These are phyloP conservation scores for Coptodon bakossiorum DNA, from an alignment of 2,113 vertebrate species.

Conservation along the genomic window DNA sequence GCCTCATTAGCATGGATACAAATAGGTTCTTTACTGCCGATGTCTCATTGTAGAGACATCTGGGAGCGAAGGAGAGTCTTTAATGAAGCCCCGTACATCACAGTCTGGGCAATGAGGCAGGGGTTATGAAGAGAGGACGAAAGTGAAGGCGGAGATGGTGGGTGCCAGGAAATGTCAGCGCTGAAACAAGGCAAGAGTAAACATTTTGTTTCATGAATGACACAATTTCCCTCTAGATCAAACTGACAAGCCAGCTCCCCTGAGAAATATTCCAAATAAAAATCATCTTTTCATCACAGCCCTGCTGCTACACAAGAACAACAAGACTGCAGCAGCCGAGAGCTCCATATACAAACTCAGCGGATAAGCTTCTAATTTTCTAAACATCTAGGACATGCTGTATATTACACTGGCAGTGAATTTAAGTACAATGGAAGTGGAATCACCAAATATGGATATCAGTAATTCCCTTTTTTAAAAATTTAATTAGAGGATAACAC, in stretches of 20 bases:
- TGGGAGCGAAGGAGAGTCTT: slow-evolving; percentile 7
- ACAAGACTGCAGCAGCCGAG: neutral
- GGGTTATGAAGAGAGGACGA: neutral
- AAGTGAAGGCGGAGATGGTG: neutral
- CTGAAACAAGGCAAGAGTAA: neutral
- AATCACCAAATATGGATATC: neutral
- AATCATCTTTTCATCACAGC: neutral
- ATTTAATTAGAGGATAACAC: neutral
- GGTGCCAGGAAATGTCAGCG: neutral
- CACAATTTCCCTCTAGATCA: neutral
- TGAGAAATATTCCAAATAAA: neutral
- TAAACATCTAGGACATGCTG: neutral
- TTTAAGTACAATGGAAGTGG: neutral
- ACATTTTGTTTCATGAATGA: neutral
- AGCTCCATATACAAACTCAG: neutral
- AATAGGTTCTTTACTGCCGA: slow-evolving; percentile 21
- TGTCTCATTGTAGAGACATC: slow-evolving; percentile 21
- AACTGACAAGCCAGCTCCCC: neutral
- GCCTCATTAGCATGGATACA: slow-evolving; percentile 45
- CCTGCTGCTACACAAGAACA: neutral
- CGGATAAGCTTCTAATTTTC: neutral
- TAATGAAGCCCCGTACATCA: slow-evolving; percentile 15
- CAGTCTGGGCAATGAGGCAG: neutral
- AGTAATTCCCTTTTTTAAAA: neutral
- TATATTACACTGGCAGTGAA: neutral